Conservation (phyloP, 2,113 vertebrate genomes). For the Pandion haliaetus region DNA sequence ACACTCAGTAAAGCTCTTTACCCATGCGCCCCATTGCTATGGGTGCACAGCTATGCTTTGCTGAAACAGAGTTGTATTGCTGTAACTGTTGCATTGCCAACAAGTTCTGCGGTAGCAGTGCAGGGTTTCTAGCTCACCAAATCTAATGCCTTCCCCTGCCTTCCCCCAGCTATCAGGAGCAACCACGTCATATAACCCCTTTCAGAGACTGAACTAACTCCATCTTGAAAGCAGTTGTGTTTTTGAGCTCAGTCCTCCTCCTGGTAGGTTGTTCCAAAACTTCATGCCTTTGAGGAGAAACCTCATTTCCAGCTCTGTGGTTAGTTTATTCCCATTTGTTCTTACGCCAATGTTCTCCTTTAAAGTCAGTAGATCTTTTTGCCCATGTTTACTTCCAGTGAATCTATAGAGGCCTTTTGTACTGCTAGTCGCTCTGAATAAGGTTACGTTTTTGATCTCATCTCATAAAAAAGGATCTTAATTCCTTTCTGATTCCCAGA, state of each 20-base stretch:
- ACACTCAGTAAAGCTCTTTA: neutral
- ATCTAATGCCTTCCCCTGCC: neutral
- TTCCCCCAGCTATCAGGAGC: neutral
- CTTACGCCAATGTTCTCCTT: neutral
- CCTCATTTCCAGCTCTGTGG: conserved; percentile 6
- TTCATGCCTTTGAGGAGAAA: conserved; percentile 2
- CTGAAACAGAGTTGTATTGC: neutral
- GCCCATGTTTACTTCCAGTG: neutral
- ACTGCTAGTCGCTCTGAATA: neutral
- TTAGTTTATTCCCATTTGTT: conserved; percentile 11
- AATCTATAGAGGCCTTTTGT: neutral
- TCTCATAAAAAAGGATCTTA: neutral
- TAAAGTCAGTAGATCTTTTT: neutral
- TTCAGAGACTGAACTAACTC: neutral
- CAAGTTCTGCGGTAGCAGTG: neutral
- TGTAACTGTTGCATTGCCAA: neutral
- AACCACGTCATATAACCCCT: neutral
- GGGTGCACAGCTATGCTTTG: neutral
- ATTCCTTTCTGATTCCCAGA: neutral
- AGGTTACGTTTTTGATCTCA: neutral
- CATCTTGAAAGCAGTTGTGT: neutral
- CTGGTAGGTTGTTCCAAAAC: neutral
- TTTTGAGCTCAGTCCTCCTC: neutral
- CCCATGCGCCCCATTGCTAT: neutral
- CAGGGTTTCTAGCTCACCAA: neutral